Evolutionary conservation across 2,113 vertebrate genomes (phyloP).

Genomic region (Procapra przewalskii): DNA sequence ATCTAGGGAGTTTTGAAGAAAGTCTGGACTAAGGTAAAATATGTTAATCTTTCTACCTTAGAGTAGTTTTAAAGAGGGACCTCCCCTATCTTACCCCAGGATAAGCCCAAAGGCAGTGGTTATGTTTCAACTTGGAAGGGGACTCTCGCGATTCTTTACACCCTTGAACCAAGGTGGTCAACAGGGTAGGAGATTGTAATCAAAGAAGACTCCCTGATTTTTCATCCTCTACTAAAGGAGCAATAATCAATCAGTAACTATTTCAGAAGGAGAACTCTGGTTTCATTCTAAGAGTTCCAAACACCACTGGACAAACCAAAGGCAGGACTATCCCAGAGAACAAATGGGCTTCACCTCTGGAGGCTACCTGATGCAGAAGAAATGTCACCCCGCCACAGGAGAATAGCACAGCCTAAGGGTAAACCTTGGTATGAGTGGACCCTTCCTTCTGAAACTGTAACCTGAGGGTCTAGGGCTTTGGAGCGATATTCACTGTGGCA

Average conservation of each 20-base stretch:
- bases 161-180: neutral
- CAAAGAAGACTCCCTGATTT: neutral
- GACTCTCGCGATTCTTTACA: neutral
- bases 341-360: neutral
- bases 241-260: too few relatives aligned
- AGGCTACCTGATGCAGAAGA: neutral
- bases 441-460: neutral
- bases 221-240: neutral
- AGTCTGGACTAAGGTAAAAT: neutral
- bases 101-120: neutral
- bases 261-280: neutral
- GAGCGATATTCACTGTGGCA: rapidly evolving
- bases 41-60: neutral
- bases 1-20: neutral
- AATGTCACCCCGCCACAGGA: neutral
- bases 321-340: neutral
- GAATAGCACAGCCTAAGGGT: neutral
- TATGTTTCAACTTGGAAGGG: neutral
- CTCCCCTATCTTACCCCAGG: neutral
- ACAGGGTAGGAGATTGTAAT: neutral
- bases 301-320: neutral
- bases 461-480: neutral
- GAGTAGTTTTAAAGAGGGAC: neutral
- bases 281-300: neutral
- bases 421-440: rapidly evolving